Evolutionary conservation across 2,113 vertebrate genomes (phyloP).

Genomic region (Morone saxatilis): DNA sequence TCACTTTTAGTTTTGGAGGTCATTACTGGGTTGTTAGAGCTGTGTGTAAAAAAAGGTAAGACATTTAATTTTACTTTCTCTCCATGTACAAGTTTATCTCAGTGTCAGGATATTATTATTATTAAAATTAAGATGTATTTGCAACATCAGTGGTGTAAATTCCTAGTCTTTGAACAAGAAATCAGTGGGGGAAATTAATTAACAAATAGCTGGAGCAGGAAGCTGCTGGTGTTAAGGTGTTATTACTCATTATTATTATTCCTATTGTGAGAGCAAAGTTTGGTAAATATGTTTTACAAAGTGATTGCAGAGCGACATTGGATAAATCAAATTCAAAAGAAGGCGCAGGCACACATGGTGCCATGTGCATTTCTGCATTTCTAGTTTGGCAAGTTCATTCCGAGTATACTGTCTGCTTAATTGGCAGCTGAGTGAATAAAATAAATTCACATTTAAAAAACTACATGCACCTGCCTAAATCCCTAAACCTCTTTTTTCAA

Average conservation of each 20-base stretch:
- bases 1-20: not conserved
- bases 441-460: conserved; percentile 32
- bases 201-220: not conserved
- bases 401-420: conserved; percentile 24
- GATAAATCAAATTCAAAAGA: not conserved
- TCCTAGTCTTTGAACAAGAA: not conserved
- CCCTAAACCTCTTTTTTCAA: not conserved
- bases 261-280: not conserved
- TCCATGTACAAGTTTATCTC: not conserved
- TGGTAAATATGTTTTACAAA: not conserved
- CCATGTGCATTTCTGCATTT: conserved; percentile 33
- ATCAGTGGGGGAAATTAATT: conserved; percentile 8
- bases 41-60: not conserved
- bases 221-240: conserved; percentile 3
- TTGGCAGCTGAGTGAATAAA: conserved; percentile 52
- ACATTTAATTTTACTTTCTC: not conserved
- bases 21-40: not conserved
- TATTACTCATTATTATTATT: not conserved
- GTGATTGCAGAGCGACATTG: not conserved
- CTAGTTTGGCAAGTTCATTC: conserved; percentile 30
- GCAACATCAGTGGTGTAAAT: not conserved
- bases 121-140: not conserved
- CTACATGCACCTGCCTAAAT: conserved; percentile 1
- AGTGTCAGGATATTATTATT: not conserved
- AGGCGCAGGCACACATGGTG: not conserved